Conservation (phyloP, 2,113 vertebrate genomes). For the Mesoclemmys tuberculata region DNA sequence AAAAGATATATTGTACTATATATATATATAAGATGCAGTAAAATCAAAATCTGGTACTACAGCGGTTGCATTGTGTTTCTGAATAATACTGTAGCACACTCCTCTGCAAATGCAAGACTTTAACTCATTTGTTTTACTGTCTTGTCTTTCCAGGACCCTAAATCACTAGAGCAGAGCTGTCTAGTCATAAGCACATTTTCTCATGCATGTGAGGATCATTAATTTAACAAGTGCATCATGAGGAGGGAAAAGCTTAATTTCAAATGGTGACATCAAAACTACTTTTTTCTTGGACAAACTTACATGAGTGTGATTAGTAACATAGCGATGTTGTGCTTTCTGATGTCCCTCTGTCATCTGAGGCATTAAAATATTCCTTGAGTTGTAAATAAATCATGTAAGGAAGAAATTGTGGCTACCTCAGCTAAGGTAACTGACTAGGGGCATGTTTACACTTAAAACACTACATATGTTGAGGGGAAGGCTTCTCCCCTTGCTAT, state of each 20-base stretch:
- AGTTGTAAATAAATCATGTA: neutral
- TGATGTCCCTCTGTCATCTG: neutral
- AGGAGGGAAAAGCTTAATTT: neutral
- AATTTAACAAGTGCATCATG: neutral
- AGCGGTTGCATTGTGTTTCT: neutral
- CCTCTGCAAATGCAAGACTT: neutral
- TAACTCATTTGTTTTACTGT: neutral
- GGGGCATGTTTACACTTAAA: neutral
- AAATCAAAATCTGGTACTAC: neutral
- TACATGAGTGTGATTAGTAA: rapidly evolving
- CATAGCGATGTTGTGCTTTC: rapidly evolving
- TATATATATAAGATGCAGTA: neutral
- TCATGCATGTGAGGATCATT: neutral
- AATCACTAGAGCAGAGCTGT: neutral
- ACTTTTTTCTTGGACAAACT: neutral
- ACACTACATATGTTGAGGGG: neutral
- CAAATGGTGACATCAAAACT: neutral
- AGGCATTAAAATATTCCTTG: neutral
- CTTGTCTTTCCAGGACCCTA: neutral
- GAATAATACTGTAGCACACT: neutral
- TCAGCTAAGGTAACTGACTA: neutral
- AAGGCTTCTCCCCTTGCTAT: neutral
- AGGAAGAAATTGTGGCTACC: neutral
- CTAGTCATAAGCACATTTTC: neutral
- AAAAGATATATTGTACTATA: too few relatives aligned